Percentiles rank a stretch among this genome's conserved stretches.
These are phyloP conservation scores for Rhimphoctona megacephalus DNA, from an alignment of 2,888 invertebrate genomes.

Conservation along the genomic window DNA sequence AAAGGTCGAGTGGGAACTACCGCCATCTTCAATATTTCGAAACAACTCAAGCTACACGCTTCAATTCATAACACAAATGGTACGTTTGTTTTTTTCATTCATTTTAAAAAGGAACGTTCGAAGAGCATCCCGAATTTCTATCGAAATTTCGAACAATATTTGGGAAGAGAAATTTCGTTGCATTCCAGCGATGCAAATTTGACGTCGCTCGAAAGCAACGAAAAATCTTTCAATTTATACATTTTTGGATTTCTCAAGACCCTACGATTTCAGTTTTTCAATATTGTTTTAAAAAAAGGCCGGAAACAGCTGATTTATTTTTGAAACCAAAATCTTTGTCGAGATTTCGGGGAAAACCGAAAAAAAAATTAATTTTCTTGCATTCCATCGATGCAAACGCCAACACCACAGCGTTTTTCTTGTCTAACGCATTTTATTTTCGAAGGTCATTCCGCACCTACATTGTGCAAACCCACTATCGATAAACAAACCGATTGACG, in stretches of 20 bases:
- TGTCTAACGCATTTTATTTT: background rate
- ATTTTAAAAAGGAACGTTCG: background rate
- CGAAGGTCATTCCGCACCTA: constrained; percentile 57
- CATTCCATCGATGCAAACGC: background rate
- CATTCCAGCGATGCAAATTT: background rate
- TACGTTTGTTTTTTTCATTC: background rate
- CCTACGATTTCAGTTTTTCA: background rate
- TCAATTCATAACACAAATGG: background rate
- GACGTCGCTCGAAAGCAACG: background rate
- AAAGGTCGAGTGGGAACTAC: background rate
- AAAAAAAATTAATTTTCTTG: background rate
- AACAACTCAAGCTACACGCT: background rate
- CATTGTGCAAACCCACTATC: constrained; percentile 16
- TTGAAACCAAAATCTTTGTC: background rate
- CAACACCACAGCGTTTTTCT: background rate
- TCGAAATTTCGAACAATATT: background rate
- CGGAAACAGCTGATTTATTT: background rate
- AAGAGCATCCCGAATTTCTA: background rate
- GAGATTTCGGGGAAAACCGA: background rate
- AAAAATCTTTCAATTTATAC: background rate
- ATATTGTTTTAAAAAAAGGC: background rate
- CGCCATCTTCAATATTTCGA: background rate
- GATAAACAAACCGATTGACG: constrained; percentile 46
- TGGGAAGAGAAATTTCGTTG: background rate
- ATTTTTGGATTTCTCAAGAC: background rate